phyloP scores from a whole-genome alignment of 92 coral and sea anemone genomes.

The Scolanthus callimorphus region DNA sequence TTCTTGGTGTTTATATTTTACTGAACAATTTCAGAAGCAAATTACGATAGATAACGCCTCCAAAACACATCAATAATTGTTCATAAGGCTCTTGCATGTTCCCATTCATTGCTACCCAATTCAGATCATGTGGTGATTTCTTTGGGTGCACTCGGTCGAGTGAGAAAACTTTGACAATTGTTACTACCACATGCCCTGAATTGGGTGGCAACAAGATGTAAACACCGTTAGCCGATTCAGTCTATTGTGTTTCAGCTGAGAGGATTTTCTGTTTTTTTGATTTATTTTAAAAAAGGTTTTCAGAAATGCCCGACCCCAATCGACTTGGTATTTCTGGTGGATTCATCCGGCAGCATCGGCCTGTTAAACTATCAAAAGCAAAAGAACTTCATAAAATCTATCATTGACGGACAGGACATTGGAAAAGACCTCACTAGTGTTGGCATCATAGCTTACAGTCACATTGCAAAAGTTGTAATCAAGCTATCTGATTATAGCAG shows the following conservation, averaged over 20 bases:
- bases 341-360: slow-evolving; percentile 34
- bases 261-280: neutral
- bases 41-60: too few relatives aligned
- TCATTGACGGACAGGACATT: slow-evolving; percentile 7
- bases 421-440: slow-evolving; percentile 17
- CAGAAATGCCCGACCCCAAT: slow-evolving; percentile 15
- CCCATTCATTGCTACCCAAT: too few relatives aligned
- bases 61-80: too few relatives aligned
- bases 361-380: slow-evolving; percentile 16
- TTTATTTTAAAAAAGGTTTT: slow-evolving; percentile 12
- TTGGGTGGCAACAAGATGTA: neutral
- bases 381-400: slow-evolving; percentile 31
- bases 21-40: too few relatives aligned
- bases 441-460: slow-evolving; percentile 33
- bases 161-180: too few relatives aligned
- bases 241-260: neutral
- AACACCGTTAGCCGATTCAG: neutral
- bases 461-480: slow-evolving; percentile 9
- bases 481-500: slow-evolving; percentile 19
- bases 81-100: too few relatives aligned
- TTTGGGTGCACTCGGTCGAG: too few relatives aligned
- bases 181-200: neutral
- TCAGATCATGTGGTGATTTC: too few relatives aligned
- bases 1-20: too few relatives aligned
- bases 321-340: slow-evolving; percentile 29